Evolutionary conservation across 1,140 invertebrate genomes (phyloP), one percentile per base, ranked within the genome.

Genomic region (Trachymyrmex cornetzi): DNA sequence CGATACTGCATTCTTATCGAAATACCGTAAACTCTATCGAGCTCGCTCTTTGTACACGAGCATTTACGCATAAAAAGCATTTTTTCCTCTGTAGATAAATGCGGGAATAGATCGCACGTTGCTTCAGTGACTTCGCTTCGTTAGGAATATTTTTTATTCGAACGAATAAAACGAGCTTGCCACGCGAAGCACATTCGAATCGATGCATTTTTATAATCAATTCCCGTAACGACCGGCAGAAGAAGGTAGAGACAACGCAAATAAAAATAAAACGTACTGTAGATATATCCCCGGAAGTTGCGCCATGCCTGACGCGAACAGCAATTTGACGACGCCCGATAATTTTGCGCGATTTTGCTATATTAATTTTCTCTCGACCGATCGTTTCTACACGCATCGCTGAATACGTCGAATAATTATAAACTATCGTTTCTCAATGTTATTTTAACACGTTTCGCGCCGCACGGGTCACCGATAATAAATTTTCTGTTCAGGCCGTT

Each of bases 1-100:
- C 24, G 30, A 81, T 71, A 19, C 48, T 55, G 64, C 77, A 81
- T 81, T 81, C 77, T 81, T 81, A 81, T 69, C 64, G 77, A 53
- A 81, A 57, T 81, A 81, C 30, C 48, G 64, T 81, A 71, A 80
- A 69, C 22, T 34, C 30, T 38, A 48, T 80, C n/a, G n/a, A 24
- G 9, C 19, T 14, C 22, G 9, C n/a, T 30, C n/a, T 80, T 80
- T 80, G 77, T 80, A 7, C 7, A n/a, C 44, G 44, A 50, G n/a
- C 77, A 44, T 80, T 80, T 82, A 48, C 24, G 55, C 67, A 61
- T 5, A 14, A 50, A 16, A 24, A 24, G 27, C 9, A 19, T 3
- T 55, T n/a, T 44, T 44, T 64, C 9, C 6, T 9, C n/a, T 7
- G 11, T 1, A n/a, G n/a, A 5, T 19, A 16, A 12, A n/a, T 16